Base-by-base conservation (phyloP, 37 sponge, comb jelly and placozoan genomes). In the Halichondria panicea region DNA sequence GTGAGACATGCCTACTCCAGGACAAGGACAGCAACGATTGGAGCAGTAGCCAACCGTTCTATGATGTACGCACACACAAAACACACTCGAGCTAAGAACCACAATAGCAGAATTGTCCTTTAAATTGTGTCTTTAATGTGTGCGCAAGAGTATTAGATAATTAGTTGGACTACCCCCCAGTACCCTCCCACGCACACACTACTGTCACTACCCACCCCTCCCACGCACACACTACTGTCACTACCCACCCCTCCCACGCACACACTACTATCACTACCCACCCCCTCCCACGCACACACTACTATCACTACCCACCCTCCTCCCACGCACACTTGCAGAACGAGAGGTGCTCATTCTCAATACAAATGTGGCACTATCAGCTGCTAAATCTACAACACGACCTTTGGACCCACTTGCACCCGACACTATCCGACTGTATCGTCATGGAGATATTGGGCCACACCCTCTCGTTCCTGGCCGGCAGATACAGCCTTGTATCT, bases 351-450 rank as follows among this genome's bases (percentile, higher is more conserved):
- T 87, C 82, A 5, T 80, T 69, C 41, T 39, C 82, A 38, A 45
- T 87, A 9, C 88, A 87, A 39, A 87, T 87, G 88, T 78, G 79
- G 77, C 63, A 40, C 45, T 87, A 81, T 71, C 82, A 87, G 13
- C 48, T 81, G 34, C 52, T 46, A 15, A 72, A 71, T 27, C 59
- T 87, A 34, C 33, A 36, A 9, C 70, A 81, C 67, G 82, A 80
- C 65, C 82, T 87, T 2, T 59, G 79, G 71, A 55, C 43, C 73
- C 15, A 32, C 50, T 31, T 43, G 25, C 50, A 38, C 13, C 31
- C 22, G n/a, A 24, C 8, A 43, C 22, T 37, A 56, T 33, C 15
- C 1, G 48, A 18, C 7, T 3, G 12, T 25, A 73, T 85, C 30
- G 56, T 61, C 6, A 41, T 63, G 30, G 71, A 27, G 25, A 42